A percentile compares a stretch with the other conserved stretches of the same genome.
phyloP scores from a whole-genome alignment of 2,888 invertebrate species.

The Meteorus colon region DNA sequence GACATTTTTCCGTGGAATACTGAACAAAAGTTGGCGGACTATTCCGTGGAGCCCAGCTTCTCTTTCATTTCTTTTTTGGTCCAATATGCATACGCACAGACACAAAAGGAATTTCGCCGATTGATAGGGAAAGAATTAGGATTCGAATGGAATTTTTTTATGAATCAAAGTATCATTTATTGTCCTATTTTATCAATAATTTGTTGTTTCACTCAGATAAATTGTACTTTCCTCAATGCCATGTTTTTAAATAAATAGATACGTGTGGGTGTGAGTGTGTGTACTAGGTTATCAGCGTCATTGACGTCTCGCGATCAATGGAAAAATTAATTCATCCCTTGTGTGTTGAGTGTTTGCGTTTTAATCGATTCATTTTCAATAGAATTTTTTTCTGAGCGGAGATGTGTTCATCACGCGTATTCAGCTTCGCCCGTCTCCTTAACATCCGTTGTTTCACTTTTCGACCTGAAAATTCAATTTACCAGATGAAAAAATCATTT shows the following conservation, averaged over 20 bases:
- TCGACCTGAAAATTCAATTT: slow-evolving; percentile 72
- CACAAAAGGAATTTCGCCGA: neutral
- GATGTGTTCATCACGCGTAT: slow-evolving; percentile 60
- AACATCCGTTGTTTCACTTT: slow-evolving; percentile 70
- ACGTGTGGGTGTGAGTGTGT: slow-evolving; percentile 10
- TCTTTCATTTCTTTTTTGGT: neutral
- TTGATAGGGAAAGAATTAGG: neutral
- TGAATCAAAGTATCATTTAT: neutral
- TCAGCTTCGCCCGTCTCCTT: slow-evolving; percentile 67
- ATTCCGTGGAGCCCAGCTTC: neutral
- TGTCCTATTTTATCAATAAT: neutral
- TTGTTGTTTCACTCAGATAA: neutral
- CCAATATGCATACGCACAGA: neutral
- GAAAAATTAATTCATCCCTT: neutral
- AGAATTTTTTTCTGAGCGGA: neutral
- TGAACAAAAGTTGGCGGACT: neutral
- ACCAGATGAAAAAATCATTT: slow-evolving; percentile 59
- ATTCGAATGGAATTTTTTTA: neutral
- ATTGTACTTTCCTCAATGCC: neutral
- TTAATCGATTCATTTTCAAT: slow-evolving; percentile 12
- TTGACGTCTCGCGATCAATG: slow-evolving; percentile 13
- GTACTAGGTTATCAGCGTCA: neutral
- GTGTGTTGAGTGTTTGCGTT: neutral
- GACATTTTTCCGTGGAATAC: too few relatives aligned
- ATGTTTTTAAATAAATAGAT: neutral